Percentiles rank a stretch among this genome's conserved stretches.
phyloP scores from a whole-genome alignment of 30 jellyfish, hydroid and myxozoan species.

The Rhopilema esculentum region DNA sequence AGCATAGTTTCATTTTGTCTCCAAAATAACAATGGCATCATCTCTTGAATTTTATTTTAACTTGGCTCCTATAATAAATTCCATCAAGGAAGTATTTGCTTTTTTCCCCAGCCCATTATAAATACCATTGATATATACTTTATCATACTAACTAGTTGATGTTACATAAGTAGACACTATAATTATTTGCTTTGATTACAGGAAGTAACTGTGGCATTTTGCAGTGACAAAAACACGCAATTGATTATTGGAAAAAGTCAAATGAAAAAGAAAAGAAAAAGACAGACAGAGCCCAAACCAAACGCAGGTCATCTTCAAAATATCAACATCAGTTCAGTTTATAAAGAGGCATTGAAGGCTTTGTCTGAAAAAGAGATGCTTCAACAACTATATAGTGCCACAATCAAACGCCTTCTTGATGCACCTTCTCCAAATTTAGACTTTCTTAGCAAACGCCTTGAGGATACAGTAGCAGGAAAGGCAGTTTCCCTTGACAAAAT shows the following conservation, averaged over 20 bases:
- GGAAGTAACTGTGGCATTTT: too few species aligned
- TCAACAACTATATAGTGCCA: neutral
- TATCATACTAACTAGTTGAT: too few species aligned
- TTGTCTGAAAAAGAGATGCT: conserved; percentile 13
- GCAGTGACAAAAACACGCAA: neutral
- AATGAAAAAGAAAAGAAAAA: neutral
- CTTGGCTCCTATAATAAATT: too few species aligned
- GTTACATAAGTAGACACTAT: too few species aligned
- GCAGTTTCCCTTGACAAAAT: conserved; percentile 4
- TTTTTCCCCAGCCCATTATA: too few species aligned
- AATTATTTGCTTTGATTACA: too few species aligned
- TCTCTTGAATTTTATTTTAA: too few species aligned
- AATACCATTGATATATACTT: too few species aligned
- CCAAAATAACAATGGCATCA: too few species aligned
- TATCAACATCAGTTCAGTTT: conserved; percentile 2
- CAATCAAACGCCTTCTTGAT: neutral
- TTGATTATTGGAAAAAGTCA: neutral
- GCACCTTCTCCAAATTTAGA: conserved; percentile 14
- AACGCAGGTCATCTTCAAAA: neutral
- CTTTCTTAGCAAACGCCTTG: conserved; percentile 1
- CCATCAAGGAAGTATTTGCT: too few species aligned
- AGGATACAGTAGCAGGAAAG: conserved; percentile 17
- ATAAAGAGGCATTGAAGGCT: conserved; percentile 8
- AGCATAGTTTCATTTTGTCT: too few species aligned
- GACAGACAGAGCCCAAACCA: neutral